phyloP scores from a whole-genome alignment of 1,140 invertebrate species.

The Meteorus sp. region DNA sequence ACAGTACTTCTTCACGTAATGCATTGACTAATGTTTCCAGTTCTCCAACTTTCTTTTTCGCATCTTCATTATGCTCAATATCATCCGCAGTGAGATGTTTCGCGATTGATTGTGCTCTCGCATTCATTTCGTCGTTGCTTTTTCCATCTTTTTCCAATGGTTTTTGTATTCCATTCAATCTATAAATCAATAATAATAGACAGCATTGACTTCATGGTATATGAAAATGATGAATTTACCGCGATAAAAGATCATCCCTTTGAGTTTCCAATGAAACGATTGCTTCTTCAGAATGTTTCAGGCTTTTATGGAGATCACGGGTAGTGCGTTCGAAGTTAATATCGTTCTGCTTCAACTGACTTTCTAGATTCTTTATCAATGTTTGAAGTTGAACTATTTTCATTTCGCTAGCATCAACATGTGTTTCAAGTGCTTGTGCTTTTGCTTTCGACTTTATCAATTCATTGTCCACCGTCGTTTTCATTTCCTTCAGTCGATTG shows the following conservation, averaged over 20 bases:
- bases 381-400: slow-evolving; percentile 36
- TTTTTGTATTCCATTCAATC: slow-evolving; percentile 35
- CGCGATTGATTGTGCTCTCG: background rate
- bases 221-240: slow-evolving; percentile 31
- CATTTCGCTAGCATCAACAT: slow-evolving; percentile 25
- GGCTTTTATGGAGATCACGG: slow-evolving; percentile 39
- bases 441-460: slow-evolving; percentile 31
- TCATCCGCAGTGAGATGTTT: background rate
- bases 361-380: slow-evolving; percentile 33
- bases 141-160: slow-evolving; percentile 20
- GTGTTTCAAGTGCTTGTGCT: slow-evolving; percentile 35
- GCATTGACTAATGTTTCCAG: background rate
- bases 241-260: slow-evolving; percentile 36
- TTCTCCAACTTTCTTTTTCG: background rate
- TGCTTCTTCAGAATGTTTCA: slow-evolving; percentile 36
- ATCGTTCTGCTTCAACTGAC: slow-evolving; percentile 40
- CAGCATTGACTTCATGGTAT: background rate
- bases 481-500: slow-evolving; percentile 28
- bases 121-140: background rate
- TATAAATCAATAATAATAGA: slow-evolving; percentile 19
- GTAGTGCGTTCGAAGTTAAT: slow-evolving; percentile 26
- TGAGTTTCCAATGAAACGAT: slow-evolving; percentile 42
- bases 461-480: slow-evolving; percentile 29
- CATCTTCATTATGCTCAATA: background rate
- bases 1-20: background rate